These are phyloP conservation scores for Syngnathus typhle DNA, from an alignment of 2,113 vertebrate genomes.

Conservation along the genomic window DNA sequence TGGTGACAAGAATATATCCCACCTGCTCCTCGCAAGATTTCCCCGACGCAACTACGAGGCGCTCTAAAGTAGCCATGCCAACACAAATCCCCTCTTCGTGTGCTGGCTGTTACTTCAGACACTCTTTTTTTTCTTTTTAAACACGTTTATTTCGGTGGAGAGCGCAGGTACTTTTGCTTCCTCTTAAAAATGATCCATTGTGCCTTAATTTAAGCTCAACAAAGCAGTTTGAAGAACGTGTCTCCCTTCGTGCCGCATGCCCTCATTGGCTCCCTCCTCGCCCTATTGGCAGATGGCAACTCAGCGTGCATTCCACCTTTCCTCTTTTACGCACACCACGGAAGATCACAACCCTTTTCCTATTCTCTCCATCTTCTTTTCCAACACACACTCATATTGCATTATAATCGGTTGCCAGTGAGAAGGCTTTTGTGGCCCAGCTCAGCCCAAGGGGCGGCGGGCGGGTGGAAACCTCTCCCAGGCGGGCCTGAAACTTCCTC, in stretches of 20 bases:
- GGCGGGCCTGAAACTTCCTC: conserved; percentile 35
- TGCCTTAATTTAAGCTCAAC: background rate
- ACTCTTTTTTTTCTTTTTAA: background rate
- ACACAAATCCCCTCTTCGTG: too few relatives aligned
- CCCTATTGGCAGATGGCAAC: conserved; percentile 66
- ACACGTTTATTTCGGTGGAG: background rate
- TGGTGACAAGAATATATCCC: too few relatives aligned
- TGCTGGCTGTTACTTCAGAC: too few relatives aligned
- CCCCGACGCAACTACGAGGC: too few relatives aligned
- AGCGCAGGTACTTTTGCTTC: background rate
- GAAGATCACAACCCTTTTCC: conserved; percentile 44
- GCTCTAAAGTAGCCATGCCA: too few relatives aligned
- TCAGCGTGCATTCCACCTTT: conserved; percentile 70
- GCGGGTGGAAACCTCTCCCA: conserved; percentile 36
- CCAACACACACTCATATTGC: background rate
- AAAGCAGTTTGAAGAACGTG: background rate
- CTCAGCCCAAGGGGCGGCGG: conserved; percentile 6
- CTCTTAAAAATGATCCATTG: background rate
- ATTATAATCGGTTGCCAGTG: background rate
- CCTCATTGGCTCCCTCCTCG: conserved; percentile 28
- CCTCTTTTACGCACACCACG: conserved; percentile 64
- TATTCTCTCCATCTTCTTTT: conserved; percentile 29
- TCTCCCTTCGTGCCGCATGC: conserved; percentile 12
- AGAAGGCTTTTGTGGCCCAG: background rate
- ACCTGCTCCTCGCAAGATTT: too few relatives aligned